A percentile compares a stretch with the other conserved stretches of the same genome.
Evolutionary conservation across 64 coral and sea anemone species (phyloP).

Genomic region (Porites australiensis): DNA sequence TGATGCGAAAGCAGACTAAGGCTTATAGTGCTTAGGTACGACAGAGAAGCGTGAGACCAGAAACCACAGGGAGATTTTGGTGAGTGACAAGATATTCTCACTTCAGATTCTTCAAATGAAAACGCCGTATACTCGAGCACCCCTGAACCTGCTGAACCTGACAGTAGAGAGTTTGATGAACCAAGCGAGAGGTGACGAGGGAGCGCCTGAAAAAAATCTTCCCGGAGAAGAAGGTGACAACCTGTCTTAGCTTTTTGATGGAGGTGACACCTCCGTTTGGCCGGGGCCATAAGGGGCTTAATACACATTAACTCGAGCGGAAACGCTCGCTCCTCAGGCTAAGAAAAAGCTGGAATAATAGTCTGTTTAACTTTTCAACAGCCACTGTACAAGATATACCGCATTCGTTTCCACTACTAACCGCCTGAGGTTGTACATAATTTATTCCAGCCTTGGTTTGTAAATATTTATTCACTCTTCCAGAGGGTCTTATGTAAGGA

Average conservation of each 20-base stretch:
- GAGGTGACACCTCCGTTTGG: constrained; percentile 47
- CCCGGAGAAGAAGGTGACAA: neutral
- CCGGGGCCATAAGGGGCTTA: constrained; percentile 22
- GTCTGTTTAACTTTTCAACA: neutral
- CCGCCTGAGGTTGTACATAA: too few relatives aligned
- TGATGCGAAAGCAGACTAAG: constrained; percentile 38
- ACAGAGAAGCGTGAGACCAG: constrained; percentile 48
- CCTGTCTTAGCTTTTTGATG: constrained; percentile 32
- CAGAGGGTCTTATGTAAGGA: neutral
- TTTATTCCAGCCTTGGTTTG: neutral
- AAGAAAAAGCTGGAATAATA: neutral
- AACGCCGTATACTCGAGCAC: constrained; percentile 11
- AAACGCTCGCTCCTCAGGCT: neutral
- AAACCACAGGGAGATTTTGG: constrained; percentile 11
- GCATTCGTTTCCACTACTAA: neutral
- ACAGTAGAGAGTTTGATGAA: constrained; percentile 4
- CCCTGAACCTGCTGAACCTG: constrained; percentile 1
- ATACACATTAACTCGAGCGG: neutral
- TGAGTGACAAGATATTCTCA: constrained; percentile 6
- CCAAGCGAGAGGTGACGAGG: constrained; percentile 50
- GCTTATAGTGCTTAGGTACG: constrained; percentile 34
- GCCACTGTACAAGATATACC: neutral
- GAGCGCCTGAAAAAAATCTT: constrained; percentile 5
- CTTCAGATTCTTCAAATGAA: neutral
- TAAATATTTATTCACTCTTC: constrained; percentile 4